Evolutionary conservation across 2,888 invertebrate species (phyloP), one percentile per base, ranked within the genome.

Genomic region (Drosophila diplacantha): DNA sequence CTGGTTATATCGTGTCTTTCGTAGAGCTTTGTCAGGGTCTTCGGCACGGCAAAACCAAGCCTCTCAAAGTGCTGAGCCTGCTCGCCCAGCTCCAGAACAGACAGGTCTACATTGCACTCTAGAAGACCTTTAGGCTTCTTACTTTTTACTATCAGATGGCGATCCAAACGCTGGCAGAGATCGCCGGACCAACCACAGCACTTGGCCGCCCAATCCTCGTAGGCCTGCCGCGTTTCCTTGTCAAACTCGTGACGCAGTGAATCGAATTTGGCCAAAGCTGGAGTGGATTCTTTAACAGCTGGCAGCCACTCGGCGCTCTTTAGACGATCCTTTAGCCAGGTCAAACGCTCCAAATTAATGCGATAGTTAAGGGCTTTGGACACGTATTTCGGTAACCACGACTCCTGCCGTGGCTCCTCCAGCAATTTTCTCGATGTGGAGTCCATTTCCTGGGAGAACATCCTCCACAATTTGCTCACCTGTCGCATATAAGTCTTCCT

Each of bases 261-360:
- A n/a, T 85, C 82, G 68, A 92, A 91, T 31, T 94, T 92, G 63
- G 93, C 93, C 50, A 93, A 91, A 2, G 72, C 75, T 3, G 55
- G 37, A 3, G 55, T 54, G 0, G 93, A 92, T 78, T 92, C 92
- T 54, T 93, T 92, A 83, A 94, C 94, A 6, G 91, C 89, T 26
- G 94, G 92, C 88, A 96, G 88, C 94, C 96, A 96, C 38, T 92
- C 91, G 0, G 95, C 93, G 46, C 92, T 90, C 32, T 92, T 92
- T 86, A 96, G 90, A 53, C 92, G 92, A 84, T 91, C 90, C 74
- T 91, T 91, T 29, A 93, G 85, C 80, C 91, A 90, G 12, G 89
- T 79, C 16, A 95, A 86, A 14, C 92, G 88, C 61, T 92, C 91
- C 80, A 92, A 91, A 82, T 94, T 92, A 87, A 93, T 90, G 60